Base-by-base conservation (phyloP, 2,113 vertebrate species). In the Istiophorus platypterus region DNA sequence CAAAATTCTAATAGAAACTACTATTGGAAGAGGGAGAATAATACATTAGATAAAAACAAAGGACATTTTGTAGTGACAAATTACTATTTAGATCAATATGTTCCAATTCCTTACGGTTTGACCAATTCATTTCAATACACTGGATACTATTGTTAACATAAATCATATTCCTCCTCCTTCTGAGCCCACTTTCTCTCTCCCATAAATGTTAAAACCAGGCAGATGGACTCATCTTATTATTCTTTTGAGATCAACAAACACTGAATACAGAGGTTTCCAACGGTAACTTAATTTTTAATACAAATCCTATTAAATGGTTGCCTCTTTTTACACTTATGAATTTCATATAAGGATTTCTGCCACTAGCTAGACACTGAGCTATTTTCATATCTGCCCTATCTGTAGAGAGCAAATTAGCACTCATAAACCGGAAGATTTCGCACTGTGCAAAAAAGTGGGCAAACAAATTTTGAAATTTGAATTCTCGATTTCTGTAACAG, bases 321-420 rank as follows among this genome's bases (percentile, higher is more conserved):
- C 51, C 10, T 13, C 4, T 78, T 70, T 54, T 47, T 12, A 66
- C 0, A 13, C 15, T 34, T 9, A 6, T 41, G 54, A 18, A 31
- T 59, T 51, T 34, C 17, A 78, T 34, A 17, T 31, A 59, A 78
- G 68, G 10, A 51, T 57, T 29, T 68, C 12, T 68, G 24, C 34
- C 22, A 71, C 42, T 20, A 34, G 37, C 52, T 63, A 26, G 45
- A 37, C 41, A 66, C 17, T 20, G 29, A 70, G 51, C 11, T 47
- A 12, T 56, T 81, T 79, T 41, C 26, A 12, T 29, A 74, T 74
- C 57, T 42, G 27, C 9, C 61, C 15, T 20, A 62, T 54, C 78
- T 76, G 63, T 7, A n/a, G 37, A 81, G 5, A 34, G 57, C 49
- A 74, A 49, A 12, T 76, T 5, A 47, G 34, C 63, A 59, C 41